phyloP scores from a whole-genome alignment of 2,113 vertebrate genomes.

The Vanacampus margaritifer region DNA sequence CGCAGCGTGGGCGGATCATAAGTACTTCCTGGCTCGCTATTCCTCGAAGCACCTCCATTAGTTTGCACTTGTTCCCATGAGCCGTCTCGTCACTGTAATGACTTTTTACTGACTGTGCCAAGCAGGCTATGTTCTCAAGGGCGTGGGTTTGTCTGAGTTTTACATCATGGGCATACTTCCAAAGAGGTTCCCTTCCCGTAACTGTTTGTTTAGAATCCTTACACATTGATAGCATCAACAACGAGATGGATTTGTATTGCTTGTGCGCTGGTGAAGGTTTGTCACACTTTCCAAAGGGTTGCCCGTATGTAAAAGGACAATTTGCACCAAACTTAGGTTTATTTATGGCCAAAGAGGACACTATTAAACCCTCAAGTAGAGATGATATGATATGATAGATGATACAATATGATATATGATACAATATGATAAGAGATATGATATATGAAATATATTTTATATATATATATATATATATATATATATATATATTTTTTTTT shows the following conservation, averaged over 20 bases:
- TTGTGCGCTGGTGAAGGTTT: not conserved
- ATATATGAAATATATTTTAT: too few species aligned
- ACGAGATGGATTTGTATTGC: not conserved
- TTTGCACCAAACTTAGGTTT: not conserved
- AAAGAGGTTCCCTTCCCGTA: not conserved
- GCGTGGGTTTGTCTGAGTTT: not conserved
- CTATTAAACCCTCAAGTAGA: too few species aligned
- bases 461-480: too few species aligned
- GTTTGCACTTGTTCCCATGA: conserved; percentile 9
- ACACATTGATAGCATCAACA: not conserved
- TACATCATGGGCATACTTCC: not conserved
- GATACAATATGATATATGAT: too few species aligned
- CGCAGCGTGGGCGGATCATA: conserved; percentile 21
- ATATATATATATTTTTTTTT: too few species aligned
- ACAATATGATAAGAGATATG: too few species aligned
- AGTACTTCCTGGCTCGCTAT: conserved; percentile 45
- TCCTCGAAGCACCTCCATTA: conserved; percentile 36
- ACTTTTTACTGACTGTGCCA: not conserved
- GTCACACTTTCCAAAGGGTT: not conserved
- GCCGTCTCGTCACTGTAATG: not conserved
- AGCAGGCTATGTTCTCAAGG: not conserved
- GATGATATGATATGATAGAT: too few species aligned
- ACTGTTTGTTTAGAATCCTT: not conserved
- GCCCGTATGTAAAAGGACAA: not conserved
- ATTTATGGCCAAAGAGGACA: not conserved